Base-by-base conservation (phyloP, 2,888 invertebrate genomes). In the Epinotia brunnichana region DNA sequence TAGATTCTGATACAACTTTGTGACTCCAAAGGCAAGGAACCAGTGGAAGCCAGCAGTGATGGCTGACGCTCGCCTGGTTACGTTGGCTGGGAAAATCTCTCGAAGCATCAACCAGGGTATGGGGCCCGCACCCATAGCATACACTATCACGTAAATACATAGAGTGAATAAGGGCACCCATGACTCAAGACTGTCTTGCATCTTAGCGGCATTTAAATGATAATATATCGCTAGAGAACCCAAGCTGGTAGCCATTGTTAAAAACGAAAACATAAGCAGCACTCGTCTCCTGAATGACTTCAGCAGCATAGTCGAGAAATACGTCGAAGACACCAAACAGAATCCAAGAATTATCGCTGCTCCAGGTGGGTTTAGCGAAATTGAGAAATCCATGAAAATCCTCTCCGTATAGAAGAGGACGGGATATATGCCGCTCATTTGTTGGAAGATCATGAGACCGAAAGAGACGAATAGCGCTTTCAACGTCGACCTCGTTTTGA, bases 51-150 rank as follows among this genome's bases (percentile, higher is more conserved):
- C 94, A 3, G 95, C 95, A 0, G 96, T 95, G n/a, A 96, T 89
- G 0, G 95, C 95, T 39, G 95, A 95, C 0, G 96, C 96, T 70
- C 94, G 82, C 59, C 94, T 94, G 63, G 95, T 95, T 0, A 94
- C 94, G 74, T 95, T 93, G 0, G 94, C 85, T 7, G 96, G 93
- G 78, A 97, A 95, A 54, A 96, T 91, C 84, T 96, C 96, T 61
- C 96, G 90, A 21, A 95, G 79, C 94, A 96, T 95, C 80, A 96
- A 86, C 96, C 96, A 96, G 0, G 96, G 96, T 35, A 96, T 95
- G 0, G 96, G 96, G 0, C 96, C 96, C 21, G 94, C 95, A 1
- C 96, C 96, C 29, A 95, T 85, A 0, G 95, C 95, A 80, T 95
- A 96, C 0, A 94, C 91, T 4, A 93, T 89, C 2, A 95, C 94